A percentile compares a stretch with the other conserved stretches of the same genome.
phyloP scores from a whole-genome alignment of 2,113 vertebrate species.

The Planiliza haematocheilus region DNA sequence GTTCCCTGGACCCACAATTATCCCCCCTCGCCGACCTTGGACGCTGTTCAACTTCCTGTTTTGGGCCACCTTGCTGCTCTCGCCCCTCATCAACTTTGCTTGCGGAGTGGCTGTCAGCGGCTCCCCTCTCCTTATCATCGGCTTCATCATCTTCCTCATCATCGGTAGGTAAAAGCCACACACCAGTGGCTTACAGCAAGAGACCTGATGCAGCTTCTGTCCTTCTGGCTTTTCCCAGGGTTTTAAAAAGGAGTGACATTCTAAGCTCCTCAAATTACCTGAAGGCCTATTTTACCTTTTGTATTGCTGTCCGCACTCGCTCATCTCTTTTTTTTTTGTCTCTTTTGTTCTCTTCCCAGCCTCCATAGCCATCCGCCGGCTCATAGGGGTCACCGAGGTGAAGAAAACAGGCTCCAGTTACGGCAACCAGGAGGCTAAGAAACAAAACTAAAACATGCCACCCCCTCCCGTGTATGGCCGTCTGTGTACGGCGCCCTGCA shows the following conservation, averaged over 20 bases:
- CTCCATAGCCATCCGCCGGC: constrained; percentile 95
- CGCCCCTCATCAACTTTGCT: constrained; percentile 94
- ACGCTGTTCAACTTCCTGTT: constrained; percentile 95
- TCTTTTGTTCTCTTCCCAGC: constrained; percentile 81
- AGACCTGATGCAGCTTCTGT: constrained; percentile 1
- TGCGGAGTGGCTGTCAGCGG: constrained; percentile 94
- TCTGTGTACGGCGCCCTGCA: constrained; percentile 27
- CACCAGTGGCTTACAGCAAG: too few species aligned
- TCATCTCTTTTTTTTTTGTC: fast-evolving
- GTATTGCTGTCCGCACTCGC: neutral
- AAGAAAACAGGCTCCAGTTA: constrained; percentile 98
- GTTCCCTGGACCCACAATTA: constrained; percentile 90
- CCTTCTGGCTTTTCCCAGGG: neutral
- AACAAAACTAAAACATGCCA: constrained; percentile 86
- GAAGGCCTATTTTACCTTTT: neutral
- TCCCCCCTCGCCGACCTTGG: constrained; percentile 89
- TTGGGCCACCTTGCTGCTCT: constrained; percentile 96
- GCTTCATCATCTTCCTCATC: constrained; percentile 93
- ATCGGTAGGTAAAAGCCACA: constrained; percentile 84
- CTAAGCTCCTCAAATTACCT: neutral
- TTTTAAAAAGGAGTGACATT: neutral
- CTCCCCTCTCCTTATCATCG: constrained; percentile 94
- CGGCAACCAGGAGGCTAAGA: constrained; percentile 94
- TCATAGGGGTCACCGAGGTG: constrained; percentile 98
- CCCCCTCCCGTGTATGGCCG: constrained; percentile 27